Percentiles rank a stretch among this genome's conserved stretches.
Evolutionary conservation across 2,888 invertebrate genomes (phyloP).

Genomic region (Drosophila longiperda): DNA sequence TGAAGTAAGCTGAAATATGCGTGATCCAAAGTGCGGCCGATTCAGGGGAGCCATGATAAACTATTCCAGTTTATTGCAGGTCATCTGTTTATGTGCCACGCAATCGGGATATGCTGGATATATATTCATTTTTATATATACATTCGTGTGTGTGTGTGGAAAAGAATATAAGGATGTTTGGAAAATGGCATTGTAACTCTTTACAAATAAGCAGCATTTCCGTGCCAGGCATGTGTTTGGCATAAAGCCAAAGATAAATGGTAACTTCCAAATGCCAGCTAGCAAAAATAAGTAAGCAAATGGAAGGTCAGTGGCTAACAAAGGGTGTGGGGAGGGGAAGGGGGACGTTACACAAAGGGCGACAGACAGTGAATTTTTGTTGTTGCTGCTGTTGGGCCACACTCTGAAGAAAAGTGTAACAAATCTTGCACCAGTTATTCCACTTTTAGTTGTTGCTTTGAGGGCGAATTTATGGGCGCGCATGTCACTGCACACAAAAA

Average conservation of each 20-base stretch:
- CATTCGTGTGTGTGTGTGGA: neutral
- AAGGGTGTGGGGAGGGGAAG: neutral
- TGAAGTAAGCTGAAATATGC: constrained; percentile 66
- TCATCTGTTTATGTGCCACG: constrained; percentile 39
- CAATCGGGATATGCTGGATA: constrained; percentile 26
- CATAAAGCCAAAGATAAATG: constrained; percentile 79
- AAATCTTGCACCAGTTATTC: constrained; percentile 69
- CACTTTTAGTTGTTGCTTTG: constrained; percentile 50
- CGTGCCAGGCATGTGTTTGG: constrained; percentile 69
- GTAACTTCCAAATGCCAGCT: constrained; percentile 73
- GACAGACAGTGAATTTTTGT: constrained; percentile 30
- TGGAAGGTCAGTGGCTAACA: constrained; percentile 56
- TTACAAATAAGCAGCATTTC: constrained; percentile 78
- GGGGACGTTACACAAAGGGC: constrained; percentile 2
- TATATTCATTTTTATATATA: neutral
- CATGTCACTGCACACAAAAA: constrained; percentile 79
- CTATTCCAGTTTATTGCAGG: constrained; percentile 70
- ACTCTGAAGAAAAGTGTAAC: constrained; percentile 64
- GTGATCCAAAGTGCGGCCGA: constrained; percentile 13
- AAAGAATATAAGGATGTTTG: constrained; percentile 10
- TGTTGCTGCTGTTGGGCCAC: constrained; percentile 10
- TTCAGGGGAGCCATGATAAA: constrained; percentile 55
- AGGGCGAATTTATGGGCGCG: constrained; percentile 74
- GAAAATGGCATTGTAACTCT: constrained; percentile 60
- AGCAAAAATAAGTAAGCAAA: constrained; percentile 58